Conservation (phyloP, 2,113 vertebrate genomes). For the Chloropsis hardwickii region DNA sequence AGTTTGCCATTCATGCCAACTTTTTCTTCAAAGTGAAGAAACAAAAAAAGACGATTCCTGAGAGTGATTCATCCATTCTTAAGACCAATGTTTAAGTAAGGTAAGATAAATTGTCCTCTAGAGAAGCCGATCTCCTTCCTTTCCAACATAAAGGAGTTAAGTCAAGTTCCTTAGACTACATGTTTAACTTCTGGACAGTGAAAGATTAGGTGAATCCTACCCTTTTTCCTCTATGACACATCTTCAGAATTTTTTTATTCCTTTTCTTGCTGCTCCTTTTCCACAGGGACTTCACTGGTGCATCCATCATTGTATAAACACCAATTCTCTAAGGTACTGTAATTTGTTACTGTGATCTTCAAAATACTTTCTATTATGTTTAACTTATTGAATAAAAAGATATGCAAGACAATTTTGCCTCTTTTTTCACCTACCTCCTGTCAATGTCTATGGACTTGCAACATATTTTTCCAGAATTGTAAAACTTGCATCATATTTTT, state of each 20-base stretch:
- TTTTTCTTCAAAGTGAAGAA: neutral
- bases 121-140: neutral
- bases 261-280: neutral
- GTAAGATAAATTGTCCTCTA: neutral
- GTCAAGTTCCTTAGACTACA: neutral
- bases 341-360: neutral
- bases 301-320: neutral
- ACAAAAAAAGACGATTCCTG: neutral
- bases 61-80: neutral
- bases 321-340: neutral
- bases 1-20: neutral
- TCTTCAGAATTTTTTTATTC: neutral
- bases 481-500: neutral
- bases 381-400: neutral
- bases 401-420: neutral
- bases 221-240: neutral
- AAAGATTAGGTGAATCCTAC: neutral
- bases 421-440: neutral
- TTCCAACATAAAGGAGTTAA: neutral
- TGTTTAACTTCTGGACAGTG: neutral
- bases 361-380: neutral
- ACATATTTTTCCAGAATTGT: neutral
- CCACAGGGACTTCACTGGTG: neutral
- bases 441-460: neutral
- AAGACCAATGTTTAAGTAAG: neutral